phyloP scores from a whole-genome alignment of 53 echinoderm and acorn worm genomes.

The Paracentrotus lividus region DNA sequence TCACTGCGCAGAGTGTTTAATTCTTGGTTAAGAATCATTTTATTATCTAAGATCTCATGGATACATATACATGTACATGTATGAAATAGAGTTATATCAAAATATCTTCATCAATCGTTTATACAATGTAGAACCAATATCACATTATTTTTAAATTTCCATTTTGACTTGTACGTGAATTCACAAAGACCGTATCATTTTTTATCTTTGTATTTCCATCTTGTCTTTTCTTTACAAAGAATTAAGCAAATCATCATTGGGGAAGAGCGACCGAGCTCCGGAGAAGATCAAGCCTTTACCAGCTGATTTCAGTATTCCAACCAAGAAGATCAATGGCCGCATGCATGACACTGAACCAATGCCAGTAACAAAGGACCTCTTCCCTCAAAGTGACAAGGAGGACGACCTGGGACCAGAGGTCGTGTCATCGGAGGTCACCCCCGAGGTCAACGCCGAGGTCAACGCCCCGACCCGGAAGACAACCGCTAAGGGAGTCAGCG shows the following conservation, averaged over 20 bases:
- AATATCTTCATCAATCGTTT: too few species aligned
- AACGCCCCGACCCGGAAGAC: constrained; percentile 4
- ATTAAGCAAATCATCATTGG: constrained; percentile 22
- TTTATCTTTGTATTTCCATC: neutral
- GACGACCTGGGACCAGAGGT: neutral
- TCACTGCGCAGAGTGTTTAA: too few species aligned
- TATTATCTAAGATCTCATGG: too few species aligned
- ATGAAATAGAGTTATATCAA: too few species aligned
- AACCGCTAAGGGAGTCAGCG: constrained; percentile 9
- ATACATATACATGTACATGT: too few species aligned
- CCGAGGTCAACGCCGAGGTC: neutral
- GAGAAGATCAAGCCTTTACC: constrained; percentile 58
- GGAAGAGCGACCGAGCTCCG: neutral
- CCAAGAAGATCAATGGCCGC: constrained; percentile 24
- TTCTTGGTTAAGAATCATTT: too few species aligned
- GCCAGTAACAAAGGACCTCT: constrained; percentile 46
- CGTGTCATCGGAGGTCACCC: neutral
- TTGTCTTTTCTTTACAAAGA: neutral
- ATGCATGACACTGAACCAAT: constrained; percentile 60
- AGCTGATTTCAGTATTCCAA: constrained; percentile 26
- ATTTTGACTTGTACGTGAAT: too few species aligned
- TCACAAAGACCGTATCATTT: too few species aligned
- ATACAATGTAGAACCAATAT: too few species aligned
- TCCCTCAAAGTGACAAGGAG: constrained; percentile 46
- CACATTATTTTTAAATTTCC: too few species aligned